Base-by-base conservation (phyloP, 2,888 invertebrate species). In the Eretmocerus hayati region DNA sequence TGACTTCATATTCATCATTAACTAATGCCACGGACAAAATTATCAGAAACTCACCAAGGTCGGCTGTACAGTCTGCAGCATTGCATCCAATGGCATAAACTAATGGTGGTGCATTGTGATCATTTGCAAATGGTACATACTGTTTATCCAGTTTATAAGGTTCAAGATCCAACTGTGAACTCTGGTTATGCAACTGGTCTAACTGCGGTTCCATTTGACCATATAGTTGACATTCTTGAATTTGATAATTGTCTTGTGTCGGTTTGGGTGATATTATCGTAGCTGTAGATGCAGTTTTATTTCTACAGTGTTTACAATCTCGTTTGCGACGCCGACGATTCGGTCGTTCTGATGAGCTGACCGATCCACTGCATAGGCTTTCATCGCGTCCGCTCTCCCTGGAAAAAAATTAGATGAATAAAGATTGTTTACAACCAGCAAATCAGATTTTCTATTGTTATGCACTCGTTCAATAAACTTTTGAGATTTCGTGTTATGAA, bases 241-340 rank as follows among this genome's bases (percentile, higher is more conserved):
- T 43, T 26, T 18, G 46, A 9, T 42, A 22, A 19, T 44, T 15
- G 23, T 37, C 11, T 18, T 40, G 35, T 18, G 41, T 13, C 37
- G 15, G 15, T n/a, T n/a, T n/a, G n/a, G n/a, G n/a, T n/a, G n/a
- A n/a, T n/a, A n/a, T n/a, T n/a, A n/a, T n/a, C 30, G 18, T 15
- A 33, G 31, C 26, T 6, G 40, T 32, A 18, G 40, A 45, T 9
- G 39, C 50, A 5, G 40, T 46, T 37, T 59, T 60, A 40, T 42
- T 57, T 30, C 58, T 62, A 50, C 70, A 70, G 38, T 68, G 67
- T 42, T 67, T 71, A 53, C 69, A 70, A 48, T 69, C 69, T 50
- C 66, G 67, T 48, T 69, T 71, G 40, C 59, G 56, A 8, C 71
- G 61, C 21, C 66, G 57, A n/a, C 62, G 60, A 6, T 53, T 46